Percentiles rank a stretch among this genome's conserved stretches.
phyloP scores from a whole-genome alignment of 2,888 invertebrate species.

The Taphrorychus bicolor region DNA sequence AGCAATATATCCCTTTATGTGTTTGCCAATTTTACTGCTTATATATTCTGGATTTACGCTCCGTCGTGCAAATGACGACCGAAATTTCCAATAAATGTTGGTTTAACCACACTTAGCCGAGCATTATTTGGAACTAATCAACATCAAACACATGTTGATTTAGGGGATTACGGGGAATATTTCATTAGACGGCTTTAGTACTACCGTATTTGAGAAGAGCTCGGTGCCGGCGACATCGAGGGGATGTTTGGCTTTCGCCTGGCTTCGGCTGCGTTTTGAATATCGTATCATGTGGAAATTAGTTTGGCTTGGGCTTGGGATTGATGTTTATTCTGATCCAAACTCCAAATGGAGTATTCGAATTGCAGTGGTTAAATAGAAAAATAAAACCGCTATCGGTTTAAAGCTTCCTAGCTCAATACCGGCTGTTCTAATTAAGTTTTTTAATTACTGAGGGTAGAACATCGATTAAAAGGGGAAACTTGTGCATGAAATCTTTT shows the following conservation, averaged over 20 bases:
- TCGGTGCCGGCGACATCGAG: not conserved
- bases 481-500: no score
- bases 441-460: no score
- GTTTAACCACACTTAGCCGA: conserved; percentile 35
- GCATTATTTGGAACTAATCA: conserved; percentile 38
- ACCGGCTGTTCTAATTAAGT: no score
- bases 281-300: not conserved
- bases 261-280: not conserved
- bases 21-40: conserved; percentile 42
- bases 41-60: conserved; percentile 35
- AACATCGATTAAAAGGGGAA: no score
- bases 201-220: not conserved
- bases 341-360: no score
- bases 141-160: conserved; percentile 38
- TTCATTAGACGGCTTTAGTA: not conserved
- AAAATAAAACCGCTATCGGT: no score
- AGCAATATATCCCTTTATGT: conserved; percentile 39
- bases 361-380: no score
- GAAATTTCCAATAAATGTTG: conserved; percentile 38
- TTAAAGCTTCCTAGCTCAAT: no score
- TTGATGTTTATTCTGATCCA: no score
- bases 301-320: no score
- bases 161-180: conserved; percentile 19
- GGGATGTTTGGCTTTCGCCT: not conserved
- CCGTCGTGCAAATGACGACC: conserved; percentile 36